Evolutionary conservation across 2,113 vertebrate species (phyloP).

Genomic region (Corythoichthys intestinalis): DNA sequence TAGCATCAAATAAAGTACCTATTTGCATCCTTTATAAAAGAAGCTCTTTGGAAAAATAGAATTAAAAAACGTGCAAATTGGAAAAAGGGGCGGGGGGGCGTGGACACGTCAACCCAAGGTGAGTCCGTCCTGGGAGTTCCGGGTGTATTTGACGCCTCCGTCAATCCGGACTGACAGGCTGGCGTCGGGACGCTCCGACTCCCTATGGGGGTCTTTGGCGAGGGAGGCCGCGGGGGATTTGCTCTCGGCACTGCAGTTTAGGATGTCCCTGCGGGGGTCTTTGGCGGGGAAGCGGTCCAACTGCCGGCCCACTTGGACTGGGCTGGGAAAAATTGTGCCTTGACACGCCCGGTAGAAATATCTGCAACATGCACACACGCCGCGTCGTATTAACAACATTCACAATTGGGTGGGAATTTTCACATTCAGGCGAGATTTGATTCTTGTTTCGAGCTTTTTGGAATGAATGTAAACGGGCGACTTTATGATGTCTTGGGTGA

Average conservation of each 20-base stretch:
- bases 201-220: slow-evolving; percentile 27
- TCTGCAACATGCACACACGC: slow-evolving; percentile 63
- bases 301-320: slow-evolving; percentile 85
- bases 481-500: no score
- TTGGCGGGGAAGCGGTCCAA: slow-evolving; percentile 70
- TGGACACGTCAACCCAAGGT: slow-evolving; percentile 34
- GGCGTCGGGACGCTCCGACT: slow-evolving; percentile 47
- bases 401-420: not conserved
- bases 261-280: slow-evolving; percentile 60
- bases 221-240: slow-evolving; percentile 26
- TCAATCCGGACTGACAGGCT: slow-evolving; percentile 69
- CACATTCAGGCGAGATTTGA: not conserved
- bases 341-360: slow-evolving; percentile 89
- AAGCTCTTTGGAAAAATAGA: slow-evolving; percentile 73
- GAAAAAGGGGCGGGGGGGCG: slow-evolving; percentile 45
- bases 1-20: slow-evolving; percentile 68
- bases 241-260: slow-evolving; percentile 55
- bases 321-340: slow-evolving; percentile 85
- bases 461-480: not conserved
- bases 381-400: not conserved
- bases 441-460: not conserved
- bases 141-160: slow-evolving; percentile 50
- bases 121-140: slow-evolving; percentile 41
- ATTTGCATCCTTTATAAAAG: slow-evolving; percentile 66
- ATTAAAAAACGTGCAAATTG: slow-evolving; percentile 84